Evolutionary conservation across 1,140 invertebrate genomes (phyloP).

Genomic region (Drosophila oshimai): DNA sequence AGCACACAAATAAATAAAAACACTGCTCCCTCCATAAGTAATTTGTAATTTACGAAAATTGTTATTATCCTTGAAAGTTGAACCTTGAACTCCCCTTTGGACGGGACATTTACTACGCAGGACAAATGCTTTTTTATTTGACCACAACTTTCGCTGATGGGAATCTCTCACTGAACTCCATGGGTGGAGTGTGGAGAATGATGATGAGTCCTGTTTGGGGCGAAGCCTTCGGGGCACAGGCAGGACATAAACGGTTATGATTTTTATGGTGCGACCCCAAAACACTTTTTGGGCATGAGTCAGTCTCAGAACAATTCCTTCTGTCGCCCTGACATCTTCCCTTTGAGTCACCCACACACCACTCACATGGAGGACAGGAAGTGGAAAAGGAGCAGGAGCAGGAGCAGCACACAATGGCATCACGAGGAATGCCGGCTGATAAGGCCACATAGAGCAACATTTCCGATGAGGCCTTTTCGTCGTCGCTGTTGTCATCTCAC

Average conservation of each 20-base stretch:
- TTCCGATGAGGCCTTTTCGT: slow-evolving; percentile 54
- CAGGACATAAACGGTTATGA: slow-evolving; percentile 72
- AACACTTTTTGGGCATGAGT: slow-evolving; percentile 63
- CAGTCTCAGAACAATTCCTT: slow-evolving; percentile 13
- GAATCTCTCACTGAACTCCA: slow-evolving; percentile 27
- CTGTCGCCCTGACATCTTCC: background rate
- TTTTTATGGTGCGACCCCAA: slow-evolving; percentile 66
- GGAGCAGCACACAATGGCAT: slow-evolving; percentile 13
- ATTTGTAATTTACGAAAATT: slow-evolving; percentile 79
- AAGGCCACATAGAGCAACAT: slow-evolving; percentile 44
- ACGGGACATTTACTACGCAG: slow-evolving; percentile 26
- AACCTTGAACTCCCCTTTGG: slow-evolving; percentile 27
- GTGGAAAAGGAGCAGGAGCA: slow-evolving; percentile 34
- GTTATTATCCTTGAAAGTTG: slow-evolving; percentile 64
- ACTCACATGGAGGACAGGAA: slow-evolving; percentile 16
- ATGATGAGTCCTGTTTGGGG: slow-evolving; percentile 15
- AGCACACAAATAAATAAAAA: background rate
- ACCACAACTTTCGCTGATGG: slow-evolving; percentile 43
- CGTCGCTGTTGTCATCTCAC: slow-evolving; percentile 21
- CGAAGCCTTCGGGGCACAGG: background rate
- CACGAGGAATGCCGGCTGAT: slow-evolving; percentile 18
- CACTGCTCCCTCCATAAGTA: slow-evolving; percentile 16
- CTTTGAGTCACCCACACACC: slow-evolving; percentile 1
- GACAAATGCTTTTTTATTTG: slow-evolving; percentile 64
- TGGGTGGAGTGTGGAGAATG: background rate